Evolutionary conservation across 2,888 invertebrate species (phyloP).

Genomic region (Gymnosoma rotundatum): DNA sequence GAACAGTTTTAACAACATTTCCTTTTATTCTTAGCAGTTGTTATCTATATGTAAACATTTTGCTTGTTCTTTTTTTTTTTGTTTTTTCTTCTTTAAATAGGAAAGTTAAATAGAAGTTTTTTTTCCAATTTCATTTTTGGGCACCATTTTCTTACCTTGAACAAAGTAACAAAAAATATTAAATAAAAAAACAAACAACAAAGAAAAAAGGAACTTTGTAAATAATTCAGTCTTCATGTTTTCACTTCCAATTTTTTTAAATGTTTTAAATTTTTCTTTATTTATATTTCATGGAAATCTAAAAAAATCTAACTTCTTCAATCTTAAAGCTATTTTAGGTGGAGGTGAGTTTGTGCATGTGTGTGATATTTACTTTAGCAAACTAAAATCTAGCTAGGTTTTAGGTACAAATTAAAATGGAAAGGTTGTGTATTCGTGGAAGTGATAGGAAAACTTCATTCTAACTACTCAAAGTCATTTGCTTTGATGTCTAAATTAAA

Average conservation of each 20-base stretch:
- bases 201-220: slow-evolving; percentile 42
- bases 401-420: slow-evolving; percentile 21
- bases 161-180: slow-evolving; percentile 20
- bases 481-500: too few species aligned
- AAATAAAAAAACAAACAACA: slow-evolving; percentile 3
- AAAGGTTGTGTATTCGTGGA: neutral
- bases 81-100: slow-evolving; percentile 43
- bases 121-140: slow-evolving; percentile 46
- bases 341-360: neutral
- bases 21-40: slow-evolving; percentile 1
- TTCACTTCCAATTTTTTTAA: slow-evolving; percentile 24
- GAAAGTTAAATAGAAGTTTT: slow-evolving; percentile 58
- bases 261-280: slow-evolving; percentile 44
- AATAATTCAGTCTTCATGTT: slow-evolving; percentile 54
- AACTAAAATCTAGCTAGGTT: neutral
- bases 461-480: too few species aligned
- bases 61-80: slow-evolving; percentile 22
- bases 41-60: slow-evolving; percentile 49
- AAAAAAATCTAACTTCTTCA: slow-evolving; percentile 39
- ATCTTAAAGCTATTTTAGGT: slow-evolving; percentile 57
- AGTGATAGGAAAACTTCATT: neutral
- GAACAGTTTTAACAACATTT: slow-evolving; percentile 49
- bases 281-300: neutral
- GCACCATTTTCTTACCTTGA: slow-evolving; percentile 53
- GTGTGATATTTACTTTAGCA: neutral